Evolutionary conservation across 2,113 vertebrate genomes (phyloP), one percentile per base, ranked within the genome.

Genomic region (Maccullochella peelii): DNA sequence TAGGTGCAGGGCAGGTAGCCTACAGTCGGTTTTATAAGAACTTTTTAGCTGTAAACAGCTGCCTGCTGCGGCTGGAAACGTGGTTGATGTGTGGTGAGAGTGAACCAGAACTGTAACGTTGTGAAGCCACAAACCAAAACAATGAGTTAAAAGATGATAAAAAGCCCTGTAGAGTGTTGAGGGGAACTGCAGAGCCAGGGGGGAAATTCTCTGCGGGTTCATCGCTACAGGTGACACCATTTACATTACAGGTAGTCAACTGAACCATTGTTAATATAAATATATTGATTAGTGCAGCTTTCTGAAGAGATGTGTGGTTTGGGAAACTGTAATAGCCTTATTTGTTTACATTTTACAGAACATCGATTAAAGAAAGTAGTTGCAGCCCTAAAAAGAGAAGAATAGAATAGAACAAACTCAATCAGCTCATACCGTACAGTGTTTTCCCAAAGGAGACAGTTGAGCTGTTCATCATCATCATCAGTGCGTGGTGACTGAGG

Each of bases 401-500:
- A 55, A 52, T 16, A 50, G 12, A 77, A 49, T 38, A 27, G 10
- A 82, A 44, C 15, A 73, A 68, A 69, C 14, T 68, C 57, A 84
- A 14, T 83, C 77, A 82, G 50, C 58, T 77, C 67, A 21, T 59
- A 38, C 54, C 27, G 55, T n/a, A 30, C n/a, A 36, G 55, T 61
- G 74, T 84, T 88, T 81, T 65, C 76, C 72, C 84, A 73, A 20
- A 69, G 72, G 80, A 90, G n/a, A 67, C 75, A n/a, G 84, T 49
- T 38, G 67, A 62, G 78, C 78, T 84, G 81, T 84, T 91, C 80
- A n/a, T n/a, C n/a, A n/a, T n/a, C n/a, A n/a, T n/a, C n/a, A 84
- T 90, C 85, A 83, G 86, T 50, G 76, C 50, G 54, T 79, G 79
- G 86, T 73, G 88, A 88, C 89, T 85, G 87, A 88, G 92, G 90